Evolutionary conservation across 2,797 vertebrate species (phyloP).

Genomic region (Labeo calbasu): DNA sequence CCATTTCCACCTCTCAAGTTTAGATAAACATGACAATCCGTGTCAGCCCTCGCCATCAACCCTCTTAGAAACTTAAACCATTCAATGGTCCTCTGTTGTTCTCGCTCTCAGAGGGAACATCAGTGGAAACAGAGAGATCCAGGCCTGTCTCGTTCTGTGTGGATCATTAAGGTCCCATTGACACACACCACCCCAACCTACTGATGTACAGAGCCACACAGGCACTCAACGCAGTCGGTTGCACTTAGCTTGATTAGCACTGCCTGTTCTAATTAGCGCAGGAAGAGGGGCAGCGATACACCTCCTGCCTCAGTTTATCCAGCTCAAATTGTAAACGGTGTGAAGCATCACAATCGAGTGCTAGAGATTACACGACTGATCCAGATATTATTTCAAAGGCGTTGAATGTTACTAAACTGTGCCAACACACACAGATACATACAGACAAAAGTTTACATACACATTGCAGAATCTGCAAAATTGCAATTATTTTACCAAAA

Average conservation of each 20-base stretch:
- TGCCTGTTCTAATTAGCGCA: slow-evolving; percentile 46
- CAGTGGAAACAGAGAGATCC: slow-evolving; percentile 38
- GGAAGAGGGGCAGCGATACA: slow-evolving; percentile 49
- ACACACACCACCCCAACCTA: slow-evolving; percentile 35
- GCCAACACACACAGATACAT: not conserved
- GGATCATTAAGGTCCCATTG: slow-evolving; percentile 56
- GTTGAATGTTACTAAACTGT: not conserved
- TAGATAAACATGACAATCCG: slow-evolving; percentile 26
- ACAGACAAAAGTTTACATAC: no score
- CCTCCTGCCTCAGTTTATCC: slow-evolving; percentile 57
- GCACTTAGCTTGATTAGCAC: slow-evolving; percentile 56
- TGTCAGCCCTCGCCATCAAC: not conserved
- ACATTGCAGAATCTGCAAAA: no score
- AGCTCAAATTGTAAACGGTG: slow-evolving; percentile 49
- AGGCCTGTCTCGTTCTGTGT: slow-evolving; percentile 18
- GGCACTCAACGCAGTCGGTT: slow-evolving; percentile 49
- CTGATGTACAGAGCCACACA: slow-evolving; percentile 47
- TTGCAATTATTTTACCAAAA: no score
- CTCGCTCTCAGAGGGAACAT: slow-evolving; percentile 14
- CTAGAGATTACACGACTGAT: slow-evolving; percentile 51
- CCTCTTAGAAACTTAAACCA: not conserved
- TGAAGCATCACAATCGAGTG: slow-evolving; percentile 50
- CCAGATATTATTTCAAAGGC: slow-evolving; percentile 45
- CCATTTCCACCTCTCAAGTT: slow-evolving; percentile 5
- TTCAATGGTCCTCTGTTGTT: slow-evolving; percentile 16